Evolutionary conservation across 2,797 vertebrate genomes (phyloP).

Genomic region (Apogon talboti): DNA sequence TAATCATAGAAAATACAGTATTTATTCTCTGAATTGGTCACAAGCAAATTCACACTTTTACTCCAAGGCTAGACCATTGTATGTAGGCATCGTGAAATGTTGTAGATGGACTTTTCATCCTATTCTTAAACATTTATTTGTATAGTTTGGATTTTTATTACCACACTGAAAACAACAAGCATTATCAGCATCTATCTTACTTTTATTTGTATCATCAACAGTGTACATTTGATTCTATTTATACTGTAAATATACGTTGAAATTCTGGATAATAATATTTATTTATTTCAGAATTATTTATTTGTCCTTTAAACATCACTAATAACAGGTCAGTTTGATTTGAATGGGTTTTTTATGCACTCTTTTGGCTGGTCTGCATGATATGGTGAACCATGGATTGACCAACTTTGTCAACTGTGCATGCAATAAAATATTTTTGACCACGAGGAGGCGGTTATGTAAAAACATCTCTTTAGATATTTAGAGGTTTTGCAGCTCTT

Average conservation of each 20-base stretch:
- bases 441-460: slow-evolving; percentile 11
- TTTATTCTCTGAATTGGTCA: slow-evolving; percentile 32
- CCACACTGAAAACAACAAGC: background rate
- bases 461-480: background rate
- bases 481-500: no score
- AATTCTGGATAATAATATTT: slow-evolving; percentile 52
- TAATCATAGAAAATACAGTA: slow-evolving; percentile 16
- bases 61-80: slow-evolving; percentile 1
- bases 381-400: slow-evolving; percentile 84
- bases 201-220: slow-evolving; percentile 26
- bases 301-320: slow-evolving; percentile 49
- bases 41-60: background rate
- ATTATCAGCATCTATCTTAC: slow-evolving; percentile 14
- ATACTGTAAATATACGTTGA: slow-evolving; percentile 54
- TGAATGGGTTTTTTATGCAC: slow-evolving; percentile 39
- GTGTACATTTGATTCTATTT: slow-evolving; percentile 54
- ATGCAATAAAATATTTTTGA: slow-evolving; percentile 70
- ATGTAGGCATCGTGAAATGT: slow-evolving; percentile 20
- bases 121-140: slow-evolving; percentile 26
- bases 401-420: slow-evolving; percentile 78
- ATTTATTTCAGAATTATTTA: slow-evolving; percentile 77
- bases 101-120: slow-evolving; percentile 21
- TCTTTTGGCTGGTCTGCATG: slow-evolving; percentile 86
- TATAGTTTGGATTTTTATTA: slow-evolving; percentile 45
- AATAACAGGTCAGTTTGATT: slow-evolving; percentile 28